Base-by-base conservation (phyloP, 2,888 invertebrate genomes). In the Ctena decussata region DNA sequence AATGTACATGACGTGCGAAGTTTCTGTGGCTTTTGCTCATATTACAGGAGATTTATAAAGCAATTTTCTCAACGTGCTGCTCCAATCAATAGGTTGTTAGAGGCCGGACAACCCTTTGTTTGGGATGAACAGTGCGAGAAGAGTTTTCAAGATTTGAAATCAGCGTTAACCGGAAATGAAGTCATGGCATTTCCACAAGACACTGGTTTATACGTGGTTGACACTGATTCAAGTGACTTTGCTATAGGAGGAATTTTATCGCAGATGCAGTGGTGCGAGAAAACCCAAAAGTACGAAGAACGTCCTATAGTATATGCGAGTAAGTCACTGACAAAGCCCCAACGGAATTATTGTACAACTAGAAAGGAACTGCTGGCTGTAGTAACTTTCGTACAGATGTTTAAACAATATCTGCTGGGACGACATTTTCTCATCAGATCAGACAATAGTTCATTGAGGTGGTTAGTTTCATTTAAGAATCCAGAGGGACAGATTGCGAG, bases 41-140 rank as follows among this genome's bases (percentile, higher is more conserved):
- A 85, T 65, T 87, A 86, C 44, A 57, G 87, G 24, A 27, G 82
- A 8, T 76, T 82, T 21, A 86, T 46, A 24, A 57, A n/a, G 70
- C 49, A 32, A 46, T 82, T 53, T 72, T 82, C 46, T 30, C 27
- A 21, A n/a, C 32, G 39, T 24, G 80, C 41, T 70, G 44, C 24
- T 21, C 60, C 60, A 32, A 24, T 57, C 18, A 80, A 73, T 69
- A 69, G 70, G 21, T 71, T 85, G 41, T 75, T 74, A 53, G 80
- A 82, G 79, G 77, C 72, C 57, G 80, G 35, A 27, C 49, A 57
- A 41, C 49, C 53, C 30, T 88, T 86, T 65, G 37, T 32, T 60
- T 90, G 92, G 87, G 60, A 65, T 2, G 60, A 77, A 1, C 73
- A 77, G 41, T 85, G 84, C 80, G 75, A 86, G 60, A 57, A 74